Evolutionary conservation across 1,140 invertebrate genomes (phyloP).

Genomic region (Pseudomyrmex cubaensis): DNA sequence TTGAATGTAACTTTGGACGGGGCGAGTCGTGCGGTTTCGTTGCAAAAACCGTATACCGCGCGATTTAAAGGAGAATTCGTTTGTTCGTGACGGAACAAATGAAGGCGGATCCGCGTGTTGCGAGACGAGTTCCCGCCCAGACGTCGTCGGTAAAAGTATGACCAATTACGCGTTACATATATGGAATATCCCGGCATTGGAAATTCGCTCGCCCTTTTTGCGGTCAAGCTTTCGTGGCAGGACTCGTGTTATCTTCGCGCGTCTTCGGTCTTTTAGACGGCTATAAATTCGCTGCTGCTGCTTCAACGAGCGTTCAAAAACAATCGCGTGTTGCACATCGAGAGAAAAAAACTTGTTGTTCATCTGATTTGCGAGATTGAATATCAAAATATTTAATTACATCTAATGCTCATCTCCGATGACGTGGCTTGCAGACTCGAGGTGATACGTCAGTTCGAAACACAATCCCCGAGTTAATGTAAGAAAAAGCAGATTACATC

Average conservation of each 20-base stretch:
- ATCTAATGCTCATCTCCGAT: neutral
- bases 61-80: slow-evolving; percentile 66
- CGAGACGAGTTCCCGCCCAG: slow-evolving; percentile 56
- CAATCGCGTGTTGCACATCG: too few relatives aligned
- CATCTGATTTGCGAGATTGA: neutral
- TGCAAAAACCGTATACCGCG: slow-evolving; percentile 59
- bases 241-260: neutral
- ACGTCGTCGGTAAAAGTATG: slow-evolving; percentile 76
- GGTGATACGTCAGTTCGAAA: too few relatives aligned
- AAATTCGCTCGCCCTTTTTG: slow-evolving; percentile 67
- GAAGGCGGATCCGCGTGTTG: slow-evolving; percentile 48
- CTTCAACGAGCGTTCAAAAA: neutral
- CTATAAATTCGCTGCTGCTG: slow-evolving; percentile 5
- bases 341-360: too few relatives aligned
- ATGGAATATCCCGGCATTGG: slow-evolving; percentile 75
- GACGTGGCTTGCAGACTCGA: too few relatives aligned
- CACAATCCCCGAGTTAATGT: slow-evolving; percentile 5
- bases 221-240: neutral
- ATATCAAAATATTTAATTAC: neutral
- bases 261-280: neutral
- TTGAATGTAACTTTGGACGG: slow-evolving; percentile 78
- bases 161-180: slow-evolving; percentile 83
- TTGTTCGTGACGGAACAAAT: slow-evolving; percentile 31
- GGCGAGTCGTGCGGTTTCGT: slow-evolving; percentile 46
- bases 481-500: slow-evolving; percentile 15